phyloP scores from a whole-genome alignment of 1,140 invertebrate species.

The Potamilus streckersoni region DNA sequence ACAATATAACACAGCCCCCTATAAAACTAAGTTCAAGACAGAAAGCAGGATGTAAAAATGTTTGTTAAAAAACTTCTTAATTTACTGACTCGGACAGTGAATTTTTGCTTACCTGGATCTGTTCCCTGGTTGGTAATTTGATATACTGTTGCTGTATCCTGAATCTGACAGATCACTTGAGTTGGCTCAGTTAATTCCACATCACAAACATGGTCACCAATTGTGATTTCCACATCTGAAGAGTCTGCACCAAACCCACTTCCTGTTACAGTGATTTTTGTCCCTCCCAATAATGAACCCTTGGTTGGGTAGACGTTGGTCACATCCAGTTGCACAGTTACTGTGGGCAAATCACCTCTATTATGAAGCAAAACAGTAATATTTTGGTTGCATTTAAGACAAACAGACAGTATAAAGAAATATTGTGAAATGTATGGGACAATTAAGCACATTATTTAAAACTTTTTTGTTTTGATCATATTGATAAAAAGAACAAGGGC shows the following conservation, averaged over 20 bases:
- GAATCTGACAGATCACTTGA: conserved; percentile 44
- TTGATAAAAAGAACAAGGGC: too few species aligned
- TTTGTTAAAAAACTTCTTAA: too few species aligned
- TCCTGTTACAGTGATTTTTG: conserved; percentile 49
- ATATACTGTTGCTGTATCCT: conserved; percentile 36
- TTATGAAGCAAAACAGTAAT: too few species aligned
- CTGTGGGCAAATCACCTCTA: conserved; percentile 1
- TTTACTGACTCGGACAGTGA: too few species aligned
- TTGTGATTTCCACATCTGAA: conserved; percentile 33
- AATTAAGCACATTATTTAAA: too few species aligned
- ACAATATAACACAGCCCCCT: too few species aligned
- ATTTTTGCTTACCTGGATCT: conserved; percentile 31
- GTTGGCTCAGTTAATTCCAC: conserved; percentile 29
- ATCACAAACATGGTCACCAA: conserved; percentile 47
- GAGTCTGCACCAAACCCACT: conserved; percentile 44
- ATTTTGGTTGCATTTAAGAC: too few species aligned
- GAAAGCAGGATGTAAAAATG: too few species aligned
- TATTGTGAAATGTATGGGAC: too few species aligned
- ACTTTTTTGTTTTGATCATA: too few species aligned
- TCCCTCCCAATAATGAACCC: conserved; percentile 56
- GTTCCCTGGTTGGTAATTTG: conserved; percentile 42
- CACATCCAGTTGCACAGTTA: conserved; percentile 33
- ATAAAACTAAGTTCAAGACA: too few species aligned
- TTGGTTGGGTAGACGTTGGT: conserved; percentile 39
- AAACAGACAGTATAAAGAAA: too few species aligned